A percentile compares a stretch with the other conserved stretches of the same genome.
Evolutionary conservation across 1,140 invertebrate species (phyloP).

Genomic region (Mylabris phalerata): DNA sequence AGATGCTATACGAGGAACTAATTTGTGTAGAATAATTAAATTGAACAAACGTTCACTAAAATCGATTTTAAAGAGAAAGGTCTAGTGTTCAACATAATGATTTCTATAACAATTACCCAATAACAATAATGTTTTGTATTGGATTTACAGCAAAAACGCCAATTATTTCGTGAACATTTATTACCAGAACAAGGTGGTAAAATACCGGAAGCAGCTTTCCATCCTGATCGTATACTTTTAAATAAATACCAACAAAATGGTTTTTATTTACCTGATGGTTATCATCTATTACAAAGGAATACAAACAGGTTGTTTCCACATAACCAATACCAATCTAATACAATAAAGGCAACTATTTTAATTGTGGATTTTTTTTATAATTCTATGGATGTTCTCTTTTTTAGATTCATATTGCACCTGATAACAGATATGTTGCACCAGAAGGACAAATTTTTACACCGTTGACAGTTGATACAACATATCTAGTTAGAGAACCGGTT

Average conservation of each 20-base stretch:
- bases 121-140: neutral
- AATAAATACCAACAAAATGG: constrained; percentile 59
- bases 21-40: no score
- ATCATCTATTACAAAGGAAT: constrained; percentile 47
- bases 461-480: constrained; percentile 44
- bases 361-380: no score
- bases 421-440: constrained; percentile 42
- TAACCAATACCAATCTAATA: constrained; percentile 19
- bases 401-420: constrained; percentile 6
- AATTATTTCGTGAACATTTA: constrained; percentile 59
- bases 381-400: neutral
- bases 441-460: constrained; percentile 36
- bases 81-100: no score
- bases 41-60: no score
- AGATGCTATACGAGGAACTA: no score
- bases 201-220: constrained; percentile 59
- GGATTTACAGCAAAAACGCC: constrained; percentile 46
- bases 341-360: constrained; percentile 37
- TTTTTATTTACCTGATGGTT: constrained; percentile 53
- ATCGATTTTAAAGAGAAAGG: no score
- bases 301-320: constrained; percentile 30
- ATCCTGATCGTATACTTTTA: constrained; percentile 51
- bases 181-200: constrained; percentile 55
- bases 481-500: constrained; percentile 39
- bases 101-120: neutral